Conservation (phyloP, 2,797 vertebrate species). For the Amniataba percoides region DNA sequence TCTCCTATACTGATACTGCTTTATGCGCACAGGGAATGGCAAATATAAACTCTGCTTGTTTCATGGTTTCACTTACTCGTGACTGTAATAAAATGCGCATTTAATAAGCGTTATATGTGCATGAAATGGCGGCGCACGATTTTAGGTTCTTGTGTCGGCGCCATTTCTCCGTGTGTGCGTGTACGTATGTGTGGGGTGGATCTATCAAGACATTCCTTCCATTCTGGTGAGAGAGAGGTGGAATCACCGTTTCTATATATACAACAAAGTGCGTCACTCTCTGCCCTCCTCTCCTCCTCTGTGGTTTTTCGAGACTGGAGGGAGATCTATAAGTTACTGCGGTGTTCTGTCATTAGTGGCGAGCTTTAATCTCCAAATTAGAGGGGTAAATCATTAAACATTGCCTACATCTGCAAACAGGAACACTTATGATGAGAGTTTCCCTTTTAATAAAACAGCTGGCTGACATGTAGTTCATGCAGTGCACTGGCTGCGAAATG, state of each 20-base stretch:
- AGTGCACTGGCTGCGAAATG: constrained; percentile 22
- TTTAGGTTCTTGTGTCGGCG: constrained; percentile 13
- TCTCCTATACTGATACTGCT: not conserved
- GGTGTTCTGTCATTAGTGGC: constrained; percentile 80
- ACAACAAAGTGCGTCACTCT: constrained; percentile 75
- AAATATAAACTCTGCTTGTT: constrained; percentile 8
- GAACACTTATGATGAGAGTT: constrained; percentile 61
- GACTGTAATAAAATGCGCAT: constrained; percentile 8
- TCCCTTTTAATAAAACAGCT: constrained; percentile 57
- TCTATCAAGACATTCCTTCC: constrained; percentile 77
- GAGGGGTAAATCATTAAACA: constrained; percentile 75
- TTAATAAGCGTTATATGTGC: constrained; percentile 21
- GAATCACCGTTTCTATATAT: constrained; percentile 76
- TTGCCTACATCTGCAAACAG: constrained; percentile 72
- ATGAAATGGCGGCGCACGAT: constrained; percentile 18
- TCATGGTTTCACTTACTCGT: not conserved
- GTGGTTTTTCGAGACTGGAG: constrained; percentile 67
- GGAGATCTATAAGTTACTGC: constrained; percentile 67
- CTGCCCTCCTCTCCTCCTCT: constrained; percentile 60
- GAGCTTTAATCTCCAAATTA: constrained; percentile 77
- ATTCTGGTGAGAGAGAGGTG: constrained; percentile 63
- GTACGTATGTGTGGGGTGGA: constrained; percentile 50
- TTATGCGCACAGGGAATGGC: not conserved
- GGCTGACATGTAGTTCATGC: constrained; percentile 35
- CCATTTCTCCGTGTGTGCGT: constrained; percentile 19